Evolutionary conservation across 2,113 vertebrate species (phyloP).

Genomic region (Anseranas semipalmata): DNA sequence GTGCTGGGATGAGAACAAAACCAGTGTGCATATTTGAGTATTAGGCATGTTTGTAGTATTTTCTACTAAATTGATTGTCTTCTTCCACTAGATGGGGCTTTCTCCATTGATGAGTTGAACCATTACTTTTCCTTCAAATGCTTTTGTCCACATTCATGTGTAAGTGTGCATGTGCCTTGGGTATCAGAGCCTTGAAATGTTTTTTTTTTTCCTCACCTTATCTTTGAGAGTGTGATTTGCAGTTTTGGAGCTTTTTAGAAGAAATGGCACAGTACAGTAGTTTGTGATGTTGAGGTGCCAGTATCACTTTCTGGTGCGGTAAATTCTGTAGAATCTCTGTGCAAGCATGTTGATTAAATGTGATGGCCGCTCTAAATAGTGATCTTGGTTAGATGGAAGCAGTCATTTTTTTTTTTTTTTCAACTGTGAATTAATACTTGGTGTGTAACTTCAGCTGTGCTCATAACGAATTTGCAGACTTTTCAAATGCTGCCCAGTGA

Average conservation of each 20-base stretch:
- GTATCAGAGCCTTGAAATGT: neutral
- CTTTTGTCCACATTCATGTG: neutral
- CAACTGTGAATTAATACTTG: neutral
- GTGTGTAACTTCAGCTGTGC: neutral
- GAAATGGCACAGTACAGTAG: neutral
- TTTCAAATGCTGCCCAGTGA: neutral
- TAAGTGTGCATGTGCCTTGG: neutral
- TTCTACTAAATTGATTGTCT: neutral
- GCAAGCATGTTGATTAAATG: neutral
- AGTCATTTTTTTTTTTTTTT: neutral
- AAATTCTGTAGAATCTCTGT: neutral
- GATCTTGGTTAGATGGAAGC: neutral
- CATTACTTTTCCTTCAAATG: neutral
- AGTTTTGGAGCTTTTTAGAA: neutral
- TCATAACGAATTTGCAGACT: neutral
- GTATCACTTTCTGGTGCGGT: neutral
- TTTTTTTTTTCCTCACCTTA: neutral
- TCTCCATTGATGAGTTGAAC: constrained; percentile 46
- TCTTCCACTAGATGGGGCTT: constrained; percentile 71
- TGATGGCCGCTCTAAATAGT: neutral
- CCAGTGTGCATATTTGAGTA: neutral
- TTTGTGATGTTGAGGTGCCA: neutral
- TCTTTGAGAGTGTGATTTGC: neutral
- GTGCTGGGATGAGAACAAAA: neutral
- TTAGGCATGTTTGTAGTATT: neutral